These are phyloP conservation scores for Aphodius sticticus DNA, from an alignment of 2,888 invertebrate genomes.

Conservation along the genomic window DNA sequence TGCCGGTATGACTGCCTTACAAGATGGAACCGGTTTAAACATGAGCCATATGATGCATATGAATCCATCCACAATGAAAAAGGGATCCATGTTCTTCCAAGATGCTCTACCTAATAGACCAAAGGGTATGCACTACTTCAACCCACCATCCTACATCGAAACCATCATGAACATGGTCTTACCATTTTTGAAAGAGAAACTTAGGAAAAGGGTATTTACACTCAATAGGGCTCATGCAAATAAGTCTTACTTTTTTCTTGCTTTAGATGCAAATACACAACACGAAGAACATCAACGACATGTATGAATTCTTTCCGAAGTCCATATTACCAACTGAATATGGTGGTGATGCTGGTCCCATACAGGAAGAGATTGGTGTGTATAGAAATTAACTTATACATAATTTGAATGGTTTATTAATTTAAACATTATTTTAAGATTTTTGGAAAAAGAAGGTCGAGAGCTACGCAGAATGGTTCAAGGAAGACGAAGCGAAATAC, in stretches of 20 bases:
- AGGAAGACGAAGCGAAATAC: constrained; percentile 61
- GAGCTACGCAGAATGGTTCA: constrained; percentile 62
- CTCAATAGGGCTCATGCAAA: background rate
- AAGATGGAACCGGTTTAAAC: constrained; percentile 66
- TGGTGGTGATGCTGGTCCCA: constrained; percentile 68
- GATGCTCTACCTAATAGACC: constrained; percentile 69
- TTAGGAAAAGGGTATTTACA: constrained; percentile 29
- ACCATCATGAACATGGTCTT: constrained; percentile 66
- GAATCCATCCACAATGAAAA: constrained; percentile 68
- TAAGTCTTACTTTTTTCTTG: constrained; percentile 37
- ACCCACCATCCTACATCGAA: constrained; percentile 68
- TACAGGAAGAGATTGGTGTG: constrained; percentile 63
- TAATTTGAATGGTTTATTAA: background rate
- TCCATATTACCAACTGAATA: constrained; percentile 70
- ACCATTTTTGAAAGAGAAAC: constrained; percentile 68
- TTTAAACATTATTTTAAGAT: constrained; percentile 46
- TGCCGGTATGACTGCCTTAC: constrained; percentile 63
- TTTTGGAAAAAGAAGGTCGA: constrained; percentile 64
- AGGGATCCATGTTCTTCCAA: constrained; percentile 60
- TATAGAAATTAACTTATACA: background rate
- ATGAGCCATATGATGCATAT: constrained; percentile 62
- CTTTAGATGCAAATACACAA: constrained; percentile 64
- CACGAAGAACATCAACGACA: constrained; percentile 62
- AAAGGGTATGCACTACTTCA: constrained; percentile 67
- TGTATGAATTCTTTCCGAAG: constrained; percentile 67